phyloP scores from a whole-genome alignment of 2,888 invertebrate species.

The Molorchus minor region DNA sequence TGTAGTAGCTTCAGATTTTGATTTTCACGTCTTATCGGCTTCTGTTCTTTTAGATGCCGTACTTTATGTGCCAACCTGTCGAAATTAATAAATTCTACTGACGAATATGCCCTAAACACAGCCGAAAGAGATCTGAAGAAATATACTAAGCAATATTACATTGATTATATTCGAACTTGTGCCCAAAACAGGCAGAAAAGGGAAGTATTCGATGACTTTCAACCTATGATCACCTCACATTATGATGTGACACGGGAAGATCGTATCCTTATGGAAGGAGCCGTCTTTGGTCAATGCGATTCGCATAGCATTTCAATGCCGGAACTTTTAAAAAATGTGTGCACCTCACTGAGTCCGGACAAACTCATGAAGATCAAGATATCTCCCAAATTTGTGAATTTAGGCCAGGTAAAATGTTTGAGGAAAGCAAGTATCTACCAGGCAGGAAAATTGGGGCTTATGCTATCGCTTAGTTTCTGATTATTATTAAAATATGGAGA shows the following conservation, averaged over 20 bases:
- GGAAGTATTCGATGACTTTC: neutral
- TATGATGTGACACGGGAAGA: neutral
- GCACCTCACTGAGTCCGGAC: constrained; percentile 59
- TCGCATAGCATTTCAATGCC: neutral
- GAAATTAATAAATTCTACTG: constrained; percentile 43
- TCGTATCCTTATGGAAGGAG: neutral
- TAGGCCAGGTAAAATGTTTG: constrained; percentile 49
- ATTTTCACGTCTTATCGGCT: neutral
- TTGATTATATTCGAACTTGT: constrained; percentile 35
- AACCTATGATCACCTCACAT: no score
- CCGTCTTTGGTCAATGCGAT: neutral
- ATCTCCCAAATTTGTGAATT: constrained; percentile 53
- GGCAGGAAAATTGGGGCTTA: no score
- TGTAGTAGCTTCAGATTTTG: constrained; percentile 10
- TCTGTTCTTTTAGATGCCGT: constrained; percentile 47
- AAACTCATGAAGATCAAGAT: constrained; percentile 61
- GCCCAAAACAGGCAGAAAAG: neutral
- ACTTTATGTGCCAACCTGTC: constrained; percentile 56
- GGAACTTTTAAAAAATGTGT: neutral
- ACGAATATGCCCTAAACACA: constrained; percentile 44
- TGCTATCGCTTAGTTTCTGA: no score
- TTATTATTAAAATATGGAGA: no score
- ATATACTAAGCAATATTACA: constrained; percentile 38
- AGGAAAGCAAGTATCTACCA: no score
- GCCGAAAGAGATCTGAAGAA: constrained; percentile 41